Base-by-base conservation (phyloP, 2,113 vertebrate genomes). In the cattle (Bos taurus) region DNA sequence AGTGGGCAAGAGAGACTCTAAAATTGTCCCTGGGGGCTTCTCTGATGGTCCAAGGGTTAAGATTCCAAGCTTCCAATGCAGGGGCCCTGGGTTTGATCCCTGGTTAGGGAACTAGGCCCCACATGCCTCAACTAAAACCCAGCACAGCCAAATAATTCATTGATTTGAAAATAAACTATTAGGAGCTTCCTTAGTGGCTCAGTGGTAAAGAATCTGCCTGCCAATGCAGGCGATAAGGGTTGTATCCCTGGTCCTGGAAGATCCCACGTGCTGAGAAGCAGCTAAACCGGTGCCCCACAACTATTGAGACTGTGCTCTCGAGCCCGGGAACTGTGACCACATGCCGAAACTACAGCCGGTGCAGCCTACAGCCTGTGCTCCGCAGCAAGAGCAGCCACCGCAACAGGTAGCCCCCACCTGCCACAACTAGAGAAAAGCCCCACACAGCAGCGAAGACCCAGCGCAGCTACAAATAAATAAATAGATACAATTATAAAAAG, bases 301-400 rank as follows among this genome's bases (percentile, higher is more conserved):
- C 71, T 26, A 43, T 1, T 4, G 23, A 43, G 36, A 43, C 12
- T 74, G 36, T 74, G 71, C 71, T 74, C 36, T 43, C 2, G 0
- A 25, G 21, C 5, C 21, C 0, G 1, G 36, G 1, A 25, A 26
- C 71, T 77, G 71, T 3, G 6, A 40, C 71, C 36, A 77, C 1
- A 0, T 26, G 40, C 23, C 0, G 3, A n/a, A 77, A 77, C 40
- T 26, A 74, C 17, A 67, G 67, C n/a, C 2, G 0, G 10, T 71
- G n/a, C 64, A 12, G 19, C 64, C 71, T 26, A 25, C 36, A 43
- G 36, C 71, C 71, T 4, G 36, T 77, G 23, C 40, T 43, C 40
- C 12, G 0, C 71, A 43, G 23, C 71, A 43, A 26, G 12, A 77
- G 12, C 15, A 26, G 71, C 40, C 12, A 26, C 40, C 15, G 2